These are phyloP conservation scores for Paramisgurnus dabryanus DNA, from an alignment of 2,113 vertebrate genomes.

Conservation along the genomic window DNA sequence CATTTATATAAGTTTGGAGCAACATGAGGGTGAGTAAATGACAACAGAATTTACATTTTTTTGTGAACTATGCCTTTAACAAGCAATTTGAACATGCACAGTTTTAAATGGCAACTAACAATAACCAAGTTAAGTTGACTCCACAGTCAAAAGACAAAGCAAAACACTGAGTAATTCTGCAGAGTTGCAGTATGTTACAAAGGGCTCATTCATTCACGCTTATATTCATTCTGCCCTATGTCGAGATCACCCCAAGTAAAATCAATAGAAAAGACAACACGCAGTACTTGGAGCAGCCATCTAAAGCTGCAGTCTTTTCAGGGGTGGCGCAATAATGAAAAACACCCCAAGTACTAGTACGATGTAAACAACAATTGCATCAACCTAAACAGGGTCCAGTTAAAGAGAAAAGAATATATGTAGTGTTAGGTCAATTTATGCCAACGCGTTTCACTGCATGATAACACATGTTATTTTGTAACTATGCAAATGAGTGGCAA, in stretches of 20 bases:
- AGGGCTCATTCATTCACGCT: neutral
- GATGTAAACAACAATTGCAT: conserved; percentile 32
- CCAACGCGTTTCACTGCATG: neutral
- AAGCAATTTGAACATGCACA: too few relatives aligned
- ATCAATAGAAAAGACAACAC: neutral
- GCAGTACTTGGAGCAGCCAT: neutral
- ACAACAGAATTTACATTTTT: too few relatives aligned
- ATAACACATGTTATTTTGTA: neutral
- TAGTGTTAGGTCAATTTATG: neutral
- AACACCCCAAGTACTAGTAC: neutral
- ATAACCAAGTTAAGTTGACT: neutral
- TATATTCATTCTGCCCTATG: neutral
- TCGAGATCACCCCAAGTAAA: neutral
- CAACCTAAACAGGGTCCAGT: conserved; percentile 4
- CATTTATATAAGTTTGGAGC: too few relatives aligned
- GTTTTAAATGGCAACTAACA: too few relatives aligned
- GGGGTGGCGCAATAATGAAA: neutral
- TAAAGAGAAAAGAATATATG: neutral
- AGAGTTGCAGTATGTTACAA: conserved; percentile 1
- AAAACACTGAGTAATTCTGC: neutral
- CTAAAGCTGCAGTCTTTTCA: conserved; percentile 22
- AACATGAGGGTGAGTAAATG: too few relatives aligned
- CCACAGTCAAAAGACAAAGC: neutral
- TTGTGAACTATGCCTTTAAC: too few relatives aligned
- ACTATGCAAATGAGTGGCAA: conserved; percentile 37